These are phyloP conservation scores for Ascaphus truei DNA, from an alignment of 2,113 vertebrate species.

Conservation along the genomic window DNA sequence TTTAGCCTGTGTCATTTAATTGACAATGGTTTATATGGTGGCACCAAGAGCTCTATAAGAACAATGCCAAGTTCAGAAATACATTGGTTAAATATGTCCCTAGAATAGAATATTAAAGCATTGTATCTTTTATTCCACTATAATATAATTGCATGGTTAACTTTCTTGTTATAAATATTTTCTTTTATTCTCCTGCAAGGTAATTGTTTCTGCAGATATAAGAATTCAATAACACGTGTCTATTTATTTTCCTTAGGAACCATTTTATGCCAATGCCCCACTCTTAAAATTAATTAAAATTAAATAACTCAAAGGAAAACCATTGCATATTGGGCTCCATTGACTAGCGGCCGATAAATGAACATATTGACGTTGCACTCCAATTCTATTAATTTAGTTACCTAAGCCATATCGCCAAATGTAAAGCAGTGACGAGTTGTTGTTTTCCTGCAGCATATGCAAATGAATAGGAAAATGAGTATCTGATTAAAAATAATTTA, in stretches of 20 bases:
- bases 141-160: slow-evolving; percentile 20
- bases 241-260: slow-evolving; percentile 24
- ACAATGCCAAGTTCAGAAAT: slow-evolving; percentile 11
- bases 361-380: no score
- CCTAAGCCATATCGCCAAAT: no score
- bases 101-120: slow-evolving; percentile 24
- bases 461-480: no score
- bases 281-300: neutral
- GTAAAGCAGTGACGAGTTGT: no score
- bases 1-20: slow-evolving; percentile 3
- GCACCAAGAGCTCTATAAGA: neutral
- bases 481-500: no score
- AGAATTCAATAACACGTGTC: neutral
- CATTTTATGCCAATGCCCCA: neutral
- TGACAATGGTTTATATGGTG: neutral
- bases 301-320: neutral
- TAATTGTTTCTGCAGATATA: slow-evolving; percentile 8
- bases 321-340: no score
- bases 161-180: slow-evolving; percentile 29
- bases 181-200: neutral
- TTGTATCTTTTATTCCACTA: slow-evolving; percentile 24
- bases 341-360: no score
- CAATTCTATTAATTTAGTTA: no score
- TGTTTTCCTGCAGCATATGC: no score
- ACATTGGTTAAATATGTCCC: slow-evolving; percentile 25